Evolutionary conservation across 2,888 invertebrate genomes (phyloP).

Genomic region (Chloromyia formosa): DNA sequence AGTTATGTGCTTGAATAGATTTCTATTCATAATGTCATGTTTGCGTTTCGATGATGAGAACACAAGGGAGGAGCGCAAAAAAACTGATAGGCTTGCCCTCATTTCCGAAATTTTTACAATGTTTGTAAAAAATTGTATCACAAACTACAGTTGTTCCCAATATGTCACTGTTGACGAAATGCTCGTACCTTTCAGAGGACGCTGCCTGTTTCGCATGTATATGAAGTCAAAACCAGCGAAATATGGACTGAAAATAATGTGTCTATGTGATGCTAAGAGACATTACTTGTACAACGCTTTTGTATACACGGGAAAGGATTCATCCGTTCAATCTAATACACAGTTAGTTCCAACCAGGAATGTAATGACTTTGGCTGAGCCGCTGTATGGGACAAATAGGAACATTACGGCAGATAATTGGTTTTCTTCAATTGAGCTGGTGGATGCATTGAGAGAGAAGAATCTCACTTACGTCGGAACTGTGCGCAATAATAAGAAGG

Average conservation of each 20-base stretch:
- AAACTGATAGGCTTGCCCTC: no score
- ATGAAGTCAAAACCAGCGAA: slow-evolving; percentile 1
- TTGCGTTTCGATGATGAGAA: no score
- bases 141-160: neutral
- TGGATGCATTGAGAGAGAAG: neutral
- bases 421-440: neutral
- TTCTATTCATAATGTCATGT: no score
- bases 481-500: neutral
- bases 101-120: neutral
- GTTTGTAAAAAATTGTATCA: neutral
- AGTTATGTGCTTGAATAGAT: no score
- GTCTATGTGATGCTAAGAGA: no score
- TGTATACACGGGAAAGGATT: no score
- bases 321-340: no score
- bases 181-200: neutral
- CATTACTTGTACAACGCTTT: no score
- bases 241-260: neutral
- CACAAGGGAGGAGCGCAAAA: no score
- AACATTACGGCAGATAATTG: slow-evolving; percentile 13
- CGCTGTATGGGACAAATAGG: neutral
- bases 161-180: slow-evolving; percentile 2
- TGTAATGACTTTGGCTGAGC: neutral
- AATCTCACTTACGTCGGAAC: neutral
- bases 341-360: no score
- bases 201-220: neutral